Evolutionary conservation across 1,140 invertebrate species (phyloP).

Genomic region (Drosophila orosa): DNA sequence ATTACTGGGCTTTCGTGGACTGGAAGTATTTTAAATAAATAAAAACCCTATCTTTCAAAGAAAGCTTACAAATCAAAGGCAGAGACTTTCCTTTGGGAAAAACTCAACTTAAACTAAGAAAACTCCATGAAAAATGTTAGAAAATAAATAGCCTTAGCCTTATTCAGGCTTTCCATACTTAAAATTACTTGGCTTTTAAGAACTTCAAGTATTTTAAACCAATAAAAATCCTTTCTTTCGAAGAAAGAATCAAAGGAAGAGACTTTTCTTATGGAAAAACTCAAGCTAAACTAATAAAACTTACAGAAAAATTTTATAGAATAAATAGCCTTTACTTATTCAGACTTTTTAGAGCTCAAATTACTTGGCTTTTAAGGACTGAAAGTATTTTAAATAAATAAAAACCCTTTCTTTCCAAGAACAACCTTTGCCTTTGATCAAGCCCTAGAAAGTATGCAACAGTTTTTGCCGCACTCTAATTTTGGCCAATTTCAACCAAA

Average conservation of each 20-base stretch:
- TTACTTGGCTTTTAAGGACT: fast-evolving
- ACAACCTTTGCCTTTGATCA: neutral
- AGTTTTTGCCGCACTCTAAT: neutral
- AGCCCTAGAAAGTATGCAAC: conserved; percentile 52
- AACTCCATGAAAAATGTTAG: too few relatives aligned
- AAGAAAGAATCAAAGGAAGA: neutral
- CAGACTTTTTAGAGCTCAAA: neutral
- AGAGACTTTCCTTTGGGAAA: too few relatives aligned
- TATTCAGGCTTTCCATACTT: too few relatives aligned
- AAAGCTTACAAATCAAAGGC: too few relatives aligned
- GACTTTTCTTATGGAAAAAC: neutral
- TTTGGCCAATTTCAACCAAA: neutral
- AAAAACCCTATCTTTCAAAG: too few relatives aligned
- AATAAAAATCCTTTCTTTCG: too few relatives aligned
- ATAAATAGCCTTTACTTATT: fast-evolving
- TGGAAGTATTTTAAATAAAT: too few relatives aligned
- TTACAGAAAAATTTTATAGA: neutral
- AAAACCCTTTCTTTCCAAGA: neutral
- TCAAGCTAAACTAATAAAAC: neutral
- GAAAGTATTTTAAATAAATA: neutral
- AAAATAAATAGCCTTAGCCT: too few relatives aligned
- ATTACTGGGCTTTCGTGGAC: too few relatives aligned
- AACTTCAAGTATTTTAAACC: too few relatives aligned
- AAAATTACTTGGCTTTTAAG: too few relatives aligned
- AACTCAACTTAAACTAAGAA: too few relatives aligned